phyloP scores from a whole-genome alignment of 92 coral and sea anemone genomes.

The Muricea muricata region DNA sequence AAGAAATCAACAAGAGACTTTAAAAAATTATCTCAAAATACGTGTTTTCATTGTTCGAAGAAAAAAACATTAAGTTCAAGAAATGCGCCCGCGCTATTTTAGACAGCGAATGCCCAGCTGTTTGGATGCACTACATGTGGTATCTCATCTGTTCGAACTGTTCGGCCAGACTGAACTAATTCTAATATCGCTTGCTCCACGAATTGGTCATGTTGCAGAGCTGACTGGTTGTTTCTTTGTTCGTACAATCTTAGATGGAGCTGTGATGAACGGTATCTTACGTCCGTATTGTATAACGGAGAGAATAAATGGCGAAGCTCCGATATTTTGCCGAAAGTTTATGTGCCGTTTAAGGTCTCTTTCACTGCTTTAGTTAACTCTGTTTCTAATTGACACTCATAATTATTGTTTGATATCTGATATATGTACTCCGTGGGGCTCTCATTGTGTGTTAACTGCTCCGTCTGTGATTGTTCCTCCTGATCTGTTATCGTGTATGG shows the following conservation, averaged over 20 bases:
- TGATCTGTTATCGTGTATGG: not conserved
- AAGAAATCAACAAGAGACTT: no score
- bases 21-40: no score
- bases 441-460: not conserved
- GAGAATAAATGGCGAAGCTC: slow-evolving; percentile 54
- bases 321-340: slow-evolving; percentile 57
- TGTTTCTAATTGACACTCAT: not conserved
- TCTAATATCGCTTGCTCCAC: no score
- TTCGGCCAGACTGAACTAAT: no score
- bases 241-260: slow-evolving; percentile 42
- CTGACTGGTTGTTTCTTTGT: no score
- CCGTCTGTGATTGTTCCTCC: not conserved
- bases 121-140: no score
- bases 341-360: slow-evolving; percentile 51
- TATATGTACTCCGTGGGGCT: not conserved
- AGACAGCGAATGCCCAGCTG: no score
- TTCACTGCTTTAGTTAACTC: slow-evolving; percentile 42
- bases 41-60: no score
- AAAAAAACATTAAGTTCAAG: no score
- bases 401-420: not conserved
- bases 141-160: no score
- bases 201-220: no score
- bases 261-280: slow-evolving; percentile 47
- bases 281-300: slow-evolving; percentile 61
- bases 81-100: no score